phyloP scores from a whole-genome alignment of 2,113 vertebrate genomes.

The Gymnarchus niloticus region DNA sequence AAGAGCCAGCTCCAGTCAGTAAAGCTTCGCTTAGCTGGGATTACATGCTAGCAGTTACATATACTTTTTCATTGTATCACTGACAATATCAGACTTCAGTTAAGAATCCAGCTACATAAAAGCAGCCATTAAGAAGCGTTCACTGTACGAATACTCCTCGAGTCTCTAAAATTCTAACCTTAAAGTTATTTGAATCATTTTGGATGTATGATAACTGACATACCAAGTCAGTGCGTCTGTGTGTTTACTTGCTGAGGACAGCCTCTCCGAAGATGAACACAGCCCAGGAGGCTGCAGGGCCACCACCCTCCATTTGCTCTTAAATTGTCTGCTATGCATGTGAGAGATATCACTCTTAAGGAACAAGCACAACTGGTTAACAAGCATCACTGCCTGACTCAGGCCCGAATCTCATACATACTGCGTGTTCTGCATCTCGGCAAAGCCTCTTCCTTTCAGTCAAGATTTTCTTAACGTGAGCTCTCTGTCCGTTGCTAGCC shows the following conservation, averaged over 20 bases:
- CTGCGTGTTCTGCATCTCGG: not conserved
- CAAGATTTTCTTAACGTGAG: too few species aligned
- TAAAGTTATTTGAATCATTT: not conserved
- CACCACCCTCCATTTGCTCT: not conserved
- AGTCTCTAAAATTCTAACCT: not conserved
- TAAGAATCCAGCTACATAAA: too few species aligned
- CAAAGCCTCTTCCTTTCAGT: not conserved
- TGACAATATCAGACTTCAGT: too few species aligned
- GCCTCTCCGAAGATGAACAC: not conserved
- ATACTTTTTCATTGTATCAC: too few species aligned
- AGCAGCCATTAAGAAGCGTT: too few species aligned
- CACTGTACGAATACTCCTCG: slow-evolving; percentile 37
- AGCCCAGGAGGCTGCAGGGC: not conserved
- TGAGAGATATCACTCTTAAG: not conserved
- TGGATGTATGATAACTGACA: not conserved
- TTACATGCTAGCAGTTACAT: too few species aligned
- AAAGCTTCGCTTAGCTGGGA: too few species aligned
- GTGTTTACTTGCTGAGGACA: not conserved
- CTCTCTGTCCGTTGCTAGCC: too few species aligned
- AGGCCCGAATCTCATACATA: not conserved
- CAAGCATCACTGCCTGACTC: not conserved
- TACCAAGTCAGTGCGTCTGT: not conserved
- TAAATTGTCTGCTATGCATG: not conserved
- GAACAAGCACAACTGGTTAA: not conserved
- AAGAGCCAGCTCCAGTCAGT: too few species aligned